Evolutionary conservation across 2,797 vertebrate species (phyloP).

Genomic region (Acropternis orthonyx): DNA sequence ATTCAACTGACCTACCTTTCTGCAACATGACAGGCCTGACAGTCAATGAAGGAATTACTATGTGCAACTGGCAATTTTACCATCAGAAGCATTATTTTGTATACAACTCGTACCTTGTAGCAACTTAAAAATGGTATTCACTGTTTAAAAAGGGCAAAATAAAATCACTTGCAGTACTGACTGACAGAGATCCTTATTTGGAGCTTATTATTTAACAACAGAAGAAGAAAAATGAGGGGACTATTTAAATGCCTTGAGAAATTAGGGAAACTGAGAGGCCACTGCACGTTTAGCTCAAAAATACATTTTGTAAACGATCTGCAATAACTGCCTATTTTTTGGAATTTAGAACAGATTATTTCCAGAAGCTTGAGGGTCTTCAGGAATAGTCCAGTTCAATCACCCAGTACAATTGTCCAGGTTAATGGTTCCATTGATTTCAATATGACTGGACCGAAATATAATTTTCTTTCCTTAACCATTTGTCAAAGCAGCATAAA

Average conservation of each 20-base stretch:
- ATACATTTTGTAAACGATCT: not conserved
- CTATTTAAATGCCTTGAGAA: not conserved
- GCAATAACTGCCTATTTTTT: not conserved
- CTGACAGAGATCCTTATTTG: constrained; percentile 8
- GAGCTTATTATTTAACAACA: constrained; percentile 24
- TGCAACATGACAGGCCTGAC: not conserved
- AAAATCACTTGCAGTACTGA: not conserved
- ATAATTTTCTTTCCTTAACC: not conserved
- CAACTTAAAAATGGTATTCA: constrained; percentile 9
- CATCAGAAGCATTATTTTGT: constrained; percentile 8
- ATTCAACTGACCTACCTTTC: constrained; percentile 26
- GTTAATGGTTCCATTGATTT: not conserved
- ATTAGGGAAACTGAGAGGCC: not conserved
- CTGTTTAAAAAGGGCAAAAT: not conserved
- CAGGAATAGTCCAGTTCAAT: not conserved
- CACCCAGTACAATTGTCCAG: not conserved
- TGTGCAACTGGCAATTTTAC: not conserved
- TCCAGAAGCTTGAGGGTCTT: not conserved
- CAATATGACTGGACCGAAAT: not conserved
- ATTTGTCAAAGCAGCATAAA: not conserved
- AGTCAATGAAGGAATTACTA: constrained; percentile 33
- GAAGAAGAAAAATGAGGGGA: not conserved
- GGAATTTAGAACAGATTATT: not conserved
- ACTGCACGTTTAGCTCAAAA: not conserved
- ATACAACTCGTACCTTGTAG: not conserved